Conservation (phyloP, 2,888 invertebrate species). For the Adineta ricciae region DNA sequence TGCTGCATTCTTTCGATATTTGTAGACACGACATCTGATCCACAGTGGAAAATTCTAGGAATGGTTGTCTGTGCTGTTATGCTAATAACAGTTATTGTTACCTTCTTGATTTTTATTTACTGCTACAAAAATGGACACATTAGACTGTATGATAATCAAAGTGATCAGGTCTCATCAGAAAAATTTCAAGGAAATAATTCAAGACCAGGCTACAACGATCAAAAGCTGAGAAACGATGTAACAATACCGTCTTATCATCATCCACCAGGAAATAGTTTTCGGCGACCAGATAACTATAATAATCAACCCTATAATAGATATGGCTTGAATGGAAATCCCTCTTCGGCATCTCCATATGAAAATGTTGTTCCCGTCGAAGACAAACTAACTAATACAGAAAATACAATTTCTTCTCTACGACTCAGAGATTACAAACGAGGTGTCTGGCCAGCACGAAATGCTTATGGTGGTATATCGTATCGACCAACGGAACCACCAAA, state of each 20-base stretch:
- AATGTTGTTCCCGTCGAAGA: not conserved
- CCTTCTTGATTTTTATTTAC: not conserved
- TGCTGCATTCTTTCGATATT: not conserved
- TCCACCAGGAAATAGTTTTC: no score
- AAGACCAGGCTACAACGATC: no score
- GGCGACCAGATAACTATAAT: not conserved
- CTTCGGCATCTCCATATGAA: not conserved
- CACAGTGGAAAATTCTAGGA: slow-evolving; percentile 12
- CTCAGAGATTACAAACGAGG: not conserved
- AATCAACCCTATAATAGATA: not conserved
- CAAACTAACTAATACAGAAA: not conserved
- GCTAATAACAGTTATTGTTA: not conserved
- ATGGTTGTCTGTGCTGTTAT: not conserved
- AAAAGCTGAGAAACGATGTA: no score
- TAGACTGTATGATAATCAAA: not conserved
- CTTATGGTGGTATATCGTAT: not conserved
- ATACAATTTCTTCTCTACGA: not conserved
- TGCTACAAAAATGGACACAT: not conserved
- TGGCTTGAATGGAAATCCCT: no score
- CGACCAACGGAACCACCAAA: not conserved
- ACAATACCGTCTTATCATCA: no score
- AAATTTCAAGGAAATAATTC: not conserved
- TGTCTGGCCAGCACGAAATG: not conserved
- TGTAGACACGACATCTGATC: not conserved
- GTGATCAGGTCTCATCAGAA: not conserved